These are phyloP conservation scores for Ophiodon elongatus DNA, from an alignment of 2,113 vertebrate genomes.

Conservation along the genomic window DNA sequence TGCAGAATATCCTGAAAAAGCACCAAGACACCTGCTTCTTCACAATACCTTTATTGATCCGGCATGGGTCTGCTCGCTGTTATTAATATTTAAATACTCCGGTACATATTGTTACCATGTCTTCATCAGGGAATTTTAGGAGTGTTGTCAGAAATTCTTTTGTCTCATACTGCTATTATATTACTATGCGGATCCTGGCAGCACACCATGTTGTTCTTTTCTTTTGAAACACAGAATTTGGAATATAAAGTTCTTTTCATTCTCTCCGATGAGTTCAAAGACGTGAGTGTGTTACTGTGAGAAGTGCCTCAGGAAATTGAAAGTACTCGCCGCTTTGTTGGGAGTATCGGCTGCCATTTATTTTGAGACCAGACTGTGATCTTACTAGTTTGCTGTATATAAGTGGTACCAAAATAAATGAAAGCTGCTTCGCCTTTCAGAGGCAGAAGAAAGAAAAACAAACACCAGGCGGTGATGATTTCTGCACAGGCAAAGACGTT, in stretches of 20 bases:
- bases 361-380: conserved; percentile 54
- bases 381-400: conserved; percentile 29
- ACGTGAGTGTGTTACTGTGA: background rate
- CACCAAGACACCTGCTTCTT: background rate
- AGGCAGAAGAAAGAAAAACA: background rate
- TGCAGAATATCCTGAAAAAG: background rate
- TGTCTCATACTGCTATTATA: background rate
- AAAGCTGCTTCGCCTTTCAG: conserved; percentile 21
- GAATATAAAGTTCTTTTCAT: background rate
- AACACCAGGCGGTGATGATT: background rate
- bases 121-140: background rate
- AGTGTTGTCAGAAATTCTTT: background rate
- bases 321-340: conserved; percentile 32
- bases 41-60: background rate
- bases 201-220: background rate
- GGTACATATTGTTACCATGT: background rate
- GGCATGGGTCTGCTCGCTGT: background rate
- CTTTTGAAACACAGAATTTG: background rate
- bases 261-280: background rate
- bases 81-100: background rate
- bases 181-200: background rate
- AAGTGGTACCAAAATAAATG: conserved; percentile 40
- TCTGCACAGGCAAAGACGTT: background rate
- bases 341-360: conserved; percentile 30
- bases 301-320: conserved; percentile 21